phyloP scores from a whole-genome alignment of 53 echinoderm and acorn worm species.

The Astropecten irregularis region DNA sequence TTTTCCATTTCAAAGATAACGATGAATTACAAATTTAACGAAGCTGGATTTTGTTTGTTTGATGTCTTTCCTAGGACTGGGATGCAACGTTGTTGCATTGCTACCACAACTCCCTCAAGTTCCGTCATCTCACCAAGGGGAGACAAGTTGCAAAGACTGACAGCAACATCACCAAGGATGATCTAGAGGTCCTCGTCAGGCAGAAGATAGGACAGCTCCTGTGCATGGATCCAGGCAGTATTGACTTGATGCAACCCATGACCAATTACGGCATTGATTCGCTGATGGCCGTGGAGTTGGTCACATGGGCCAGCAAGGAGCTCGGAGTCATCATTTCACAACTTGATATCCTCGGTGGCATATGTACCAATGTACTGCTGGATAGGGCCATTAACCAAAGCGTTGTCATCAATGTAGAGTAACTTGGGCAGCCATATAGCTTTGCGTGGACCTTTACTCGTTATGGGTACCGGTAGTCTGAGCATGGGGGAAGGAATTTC shows the following conservation, averaged over 20 bases:
- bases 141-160: conserved; percentile 64
- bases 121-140: conserved; percentile 73
- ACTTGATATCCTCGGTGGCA: conserved; percentile 84
- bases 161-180: conserved; percentile 67
- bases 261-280: conserved; percentile 98
- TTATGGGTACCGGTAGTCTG: too few species aligned
- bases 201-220: conserved; percentile 83
- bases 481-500: too few species aligned
- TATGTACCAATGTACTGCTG: conserved; percentile 69
- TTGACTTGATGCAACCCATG: conserved; percentile 94
- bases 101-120: conserved; percentile 77
- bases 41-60: too few species aligned
- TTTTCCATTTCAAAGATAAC: too few species aligned
- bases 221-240: conserved; percentile 82
- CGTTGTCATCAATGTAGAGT: conserved; percentile 77
- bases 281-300: conserved; percentile 93
- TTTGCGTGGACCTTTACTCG: too few species aligned
- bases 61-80: conserved; percentile 71
- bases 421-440: too few species aligned
- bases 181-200: conserved; percentile 46
- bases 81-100: conserved; percentile 57
- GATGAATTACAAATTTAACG: too few species aligned
- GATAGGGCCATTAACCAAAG: conserved; percentile 72
- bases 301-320: conserved; percentile 84
- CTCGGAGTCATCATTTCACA: conserved; percentile 78